A percentile compares a stretch with the other conserved stretches of the same genome.
phyloP scores from a whole-genome alignment of 2,888 invertebrate genomes.

The Hypomecis atomaria region DNA sequence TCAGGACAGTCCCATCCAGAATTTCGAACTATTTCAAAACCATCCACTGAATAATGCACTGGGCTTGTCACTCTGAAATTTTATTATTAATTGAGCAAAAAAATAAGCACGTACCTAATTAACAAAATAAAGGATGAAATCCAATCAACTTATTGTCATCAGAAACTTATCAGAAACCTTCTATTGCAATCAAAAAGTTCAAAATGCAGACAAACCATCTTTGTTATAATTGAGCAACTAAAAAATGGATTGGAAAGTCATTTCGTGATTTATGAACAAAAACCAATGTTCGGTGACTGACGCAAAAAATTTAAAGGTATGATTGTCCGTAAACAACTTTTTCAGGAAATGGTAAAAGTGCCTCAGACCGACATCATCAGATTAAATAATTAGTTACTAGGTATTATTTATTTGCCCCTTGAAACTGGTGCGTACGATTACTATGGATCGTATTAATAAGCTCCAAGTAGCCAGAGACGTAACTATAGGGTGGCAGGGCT shows the following conservation, averaged over 20 bases:
- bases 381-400: not conserved
- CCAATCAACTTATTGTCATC: slow-evolving; percentile 1
- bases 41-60: too few species aligned
- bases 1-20: too few species aligned
- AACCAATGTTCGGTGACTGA: slow-evolving; percentile 2
- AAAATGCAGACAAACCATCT: slow-evolving; percentile 3
- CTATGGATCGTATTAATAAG: too few species aligned
- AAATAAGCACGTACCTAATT: not conserved
- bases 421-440: too few species aligned
- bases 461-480: too few species aligned
- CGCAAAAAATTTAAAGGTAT: slow-evolving; percentile 9
- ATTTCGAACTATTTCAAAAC: too few species aligned
- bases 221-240: slow-evolving; percentile 13
- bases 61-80: too few species aligned
- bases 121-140: not conserved
- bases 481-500: too few species aligned
- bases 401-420: too few species aligned
- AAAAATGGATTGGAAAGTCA: slow-evolving; percentile 24
- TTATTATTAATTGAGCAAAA: too few species aligned
- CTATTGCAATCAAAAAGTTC: slow-evolving; percentile 1
- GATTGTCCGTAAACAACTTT: slow-evolving; percentile 3
- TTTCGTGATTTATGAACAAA: slow-evolving; percentile 27
- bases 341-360: slow-evolving; percentile 11
- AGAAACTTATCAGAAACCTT: not conserved
- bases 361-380: not conserved